Percentiles rank a stretch among this genome's conserved stretches.
These are phyloP conservation scores for Pocillopora grandis DNA, from an alignment of 92 coral and sea anemone genomes.

Conservation along the genomic window DNA sequence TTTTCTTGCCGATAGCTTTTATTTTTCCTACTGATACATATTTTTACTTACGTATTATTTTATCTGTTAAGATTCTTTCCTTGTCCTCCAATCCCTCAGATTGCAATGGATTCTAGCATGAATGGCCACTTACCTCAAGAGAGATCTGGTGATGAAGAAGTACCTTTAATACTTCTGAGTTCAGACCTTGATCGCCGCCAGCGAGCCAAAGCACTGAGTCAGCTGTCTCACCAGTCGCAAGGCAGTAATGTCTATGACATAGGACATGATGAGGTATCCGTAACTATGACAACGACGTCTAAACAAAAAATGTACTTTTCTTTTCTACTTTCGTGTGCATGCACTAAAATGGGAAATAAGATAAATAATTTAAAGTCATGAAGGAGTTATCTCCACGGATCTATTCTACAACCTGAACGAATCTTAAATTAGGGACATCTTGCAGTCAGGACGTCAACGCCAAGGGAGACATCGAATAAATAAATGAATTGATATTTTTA, in stretches of 20 bases:
- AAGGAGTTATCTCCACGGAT: too few relatives aligned
- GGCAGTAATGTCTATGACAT: not conserved
- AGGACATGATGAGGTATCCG: not conserved
- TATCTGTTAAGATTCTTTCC: not conserved
- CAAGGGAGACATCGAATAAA: too few relatives aligned
- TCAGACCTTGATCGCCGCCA: slow-evolving; percentile 24
- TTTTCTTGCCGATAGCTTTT: too few relatives aligned
- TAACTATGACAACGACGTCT: not conserved
- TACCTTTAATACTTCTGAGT: slow-evolving; percentile 23
- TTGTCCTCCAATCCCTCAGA: not conserved
- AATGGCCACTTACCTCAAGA: not conserved
- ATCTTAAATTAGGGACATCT: too few relatives aligned
- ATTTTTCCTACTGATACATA: too few relatives aligned
- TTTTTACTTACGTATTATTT: too few relatives aligned
- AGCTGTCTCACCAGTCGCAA: slow-evolving; percentile 27
- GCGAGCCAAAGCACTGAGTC: slow-evolving; percentile 43
- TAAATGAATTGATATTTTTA: too few relatives aligned
- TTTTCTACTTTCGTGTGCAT: not conserved
- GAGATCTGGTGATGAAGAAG: slow-evolving; percentile 8
- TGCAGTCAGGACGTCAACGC: too few relatives aligned
- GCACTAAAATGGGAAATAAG: too few relatives aligned
- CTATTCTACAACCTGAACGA: too few relatives aligned
- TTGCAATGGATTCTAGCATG: slow-evolving; percentile 8
- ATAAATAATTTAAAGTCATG: too few relatives aligned
- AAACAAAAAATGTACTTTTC: not conserved